Conservation (phyloP, 2,888 invertebrate genomes). For the Phyto melanocephala region DNA sequence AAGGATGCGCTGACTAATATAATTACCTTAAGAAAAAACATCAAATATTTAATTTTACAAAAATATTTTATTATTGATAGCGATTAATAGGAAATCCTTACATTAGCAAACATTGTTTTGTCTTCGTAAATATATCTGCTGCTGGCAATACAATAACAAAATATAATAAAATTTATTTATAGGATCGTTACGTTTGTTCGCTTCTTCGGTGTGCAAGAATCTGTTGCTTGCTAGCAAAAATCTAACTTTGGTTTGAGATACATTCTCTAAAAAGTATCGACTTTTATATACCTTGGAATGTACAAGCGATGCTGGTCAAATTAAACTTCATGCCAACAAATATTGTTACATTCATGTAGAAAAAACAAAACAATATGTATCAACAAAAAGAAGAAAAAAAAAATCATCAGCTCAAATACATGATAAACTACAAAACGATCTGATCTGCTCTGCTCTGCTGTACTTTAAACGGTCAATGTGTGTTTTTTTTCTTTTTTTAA, state of each 20-base stretch:
- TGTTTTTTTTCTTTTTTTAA: neutral
- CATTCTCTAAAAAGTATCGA: constrained; percentile 73
- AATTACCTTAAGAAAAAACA: constrained; percentile 68
- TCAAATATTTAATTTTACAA: neutral
- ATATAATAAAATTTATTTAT: neutral
- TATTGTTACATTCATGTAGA: constrained; percentile 17
- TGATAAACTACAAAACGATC: neutral
- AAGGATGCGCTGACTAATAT: constrained; percentile 73
- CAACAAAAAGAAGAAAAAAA: neutral
- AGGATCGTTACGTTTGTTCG: constrained; percentile 3
- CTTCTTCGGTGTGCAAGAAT: constrained; percentile 59
- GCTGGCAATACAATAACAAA: constrained; percentile 3
- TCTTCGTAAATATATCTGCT: constrained; percentile 3
- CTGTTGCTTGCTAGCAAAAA: constrained; percentile 75
- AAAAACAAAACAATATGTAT: constrained; percentile 4
- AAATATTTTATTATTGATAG: neutral
- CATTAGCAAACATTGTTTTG: constrained; percentile 75
- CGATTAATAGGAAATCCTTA: constrained; percentile 66
- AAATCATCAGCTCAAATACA: neutral
- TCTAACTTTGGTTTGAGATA: constrained; percentile 78
- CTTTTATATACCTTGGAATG: constrained; percentile 75
- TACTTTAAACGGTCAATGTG: constrained; percentile 52
- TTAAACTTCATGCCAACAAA: constrained; percentile 38
- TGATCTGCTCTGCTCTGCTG: neutral
- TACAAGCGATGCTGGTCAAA: constrained; percentile 35